These are phyloP conservation scores for Conops quadrifasciatus DNA, from an alignment of 2,888 invertebrate genomes.

Conservation along the genomic window DNA sequence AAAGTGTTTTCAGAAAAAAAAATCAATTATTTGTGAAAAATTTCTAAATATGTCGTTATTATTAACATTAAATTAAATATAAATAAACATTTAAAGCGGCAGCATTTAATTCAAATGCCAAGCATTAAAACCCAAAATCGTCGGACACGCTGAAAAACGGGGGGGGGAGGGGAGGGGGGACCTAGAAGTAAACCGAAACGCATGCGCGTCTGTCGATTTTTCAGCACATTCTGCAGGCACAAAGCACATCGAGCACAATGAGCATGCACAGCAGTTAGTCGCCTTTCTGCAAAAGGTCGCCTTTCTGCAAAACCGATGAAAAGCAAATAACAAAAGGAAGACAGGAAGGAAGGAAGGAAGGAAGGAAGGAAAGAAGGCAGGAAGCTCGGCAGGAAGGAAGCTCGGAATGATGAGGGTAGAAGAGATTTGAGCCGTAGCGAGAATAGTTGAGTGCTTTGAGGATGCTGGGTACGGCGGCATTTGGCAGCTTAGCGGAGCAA, in stretches of 20 bases:
- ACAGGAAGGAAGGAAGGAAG: neutral
- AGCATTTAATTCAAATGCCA: constrained; percentile 7
- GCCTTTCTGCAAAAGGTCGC: neutral
- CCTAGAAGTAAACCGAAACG: neutral
- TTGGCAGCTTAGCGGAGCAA: too few species aligned
- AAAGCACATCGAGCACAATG: neutral
- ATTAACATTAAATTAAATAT: constrained; percentile 27
- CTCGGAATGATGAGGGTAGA: neutral
- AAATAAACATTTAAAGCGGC: constrained; percentile 19
- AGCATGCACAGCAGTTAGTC: constrained; percentile 7
- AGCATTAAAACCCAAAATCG: neutral
- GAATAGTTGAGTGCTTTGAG: too few species aligned
- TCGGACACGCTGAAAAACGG: neutral
- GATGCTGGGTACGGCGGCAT: too few species aligned
- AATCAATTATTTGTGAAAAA: neutral
- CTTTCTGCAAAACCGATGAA: neutral
- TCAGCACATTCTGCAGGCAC: constrained; percentile 3
- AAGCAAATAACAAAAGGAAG: neutral
- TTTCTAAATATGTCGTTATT: constrained; percentile 12
- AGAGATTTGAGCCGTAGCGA: too few species aligned
- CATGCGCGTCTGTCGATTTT: constrained; percentile 25
- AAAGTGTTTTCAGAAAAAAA: too few species aligned
- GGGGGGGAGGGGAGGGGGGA: neutral
- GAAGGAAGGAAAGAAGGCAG: neutral
- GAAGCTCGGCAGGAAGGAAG: neutral